Evolutionary conservation across 2,888 invertebrate species (phyloP), one percentile per base, ranked within the genome.

Genomic region (Linnaemya tessellans): DNA sequence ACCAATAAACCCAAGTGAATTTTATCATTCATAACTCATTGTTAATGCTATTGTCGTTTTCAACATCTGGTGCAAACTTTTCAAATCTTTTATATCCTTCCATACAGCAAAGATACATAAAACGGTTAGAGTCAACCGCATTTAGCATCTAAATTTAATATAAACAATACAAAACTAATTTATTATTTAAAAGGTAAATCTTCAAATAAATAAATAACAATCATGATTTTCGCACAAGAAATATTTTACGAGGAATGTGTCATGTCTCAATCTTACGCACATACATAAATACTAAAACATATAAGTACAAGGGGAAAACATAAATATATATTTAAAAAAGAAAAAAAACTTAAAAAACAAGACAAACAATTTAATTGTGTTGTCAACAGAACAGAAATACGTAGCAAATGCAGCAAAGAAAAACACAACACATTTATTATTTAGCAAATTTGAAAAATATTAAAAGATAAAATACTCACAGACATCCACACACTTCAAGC

Each of bases 321-420:
- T 49, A 62, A 54, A 25, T 8, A 56, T 49, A 65, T 56, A 56
- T 41, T 5, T 56, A 38, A 41, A 25, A 7, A 9, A 49, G 51
- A 8, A 18, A 49, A 56, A 20, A 1, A 43, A 71, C 8, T 71
- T 49, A 58, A 22, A 75, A 49, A 54, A 20, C 41, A 22, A 74
- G 25, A 70, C 70, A 80, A 84, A 84, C 84, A 75, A 84, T 84
- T 80, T 80, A 74, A 84, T 80, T 75, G 74, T 80, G 75, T 75
- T 70, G 58, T 80, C 79, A 83, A 68, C 67, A 67, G 30, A 43
- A 71, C 25, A 30, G 20, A 10, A 10, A 18, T 25, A 71, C 60
- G 41, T 56, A 65, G 13, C 15, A 60, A 30, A 74, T 5, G 5
- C 30, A 30, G 30, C 5, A 18, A 15, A 3, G 25, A 11, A n/a